Conservation (phyloP, 2,797 vertebrate genomes). For the Acanthopagrus latus region DNA sequence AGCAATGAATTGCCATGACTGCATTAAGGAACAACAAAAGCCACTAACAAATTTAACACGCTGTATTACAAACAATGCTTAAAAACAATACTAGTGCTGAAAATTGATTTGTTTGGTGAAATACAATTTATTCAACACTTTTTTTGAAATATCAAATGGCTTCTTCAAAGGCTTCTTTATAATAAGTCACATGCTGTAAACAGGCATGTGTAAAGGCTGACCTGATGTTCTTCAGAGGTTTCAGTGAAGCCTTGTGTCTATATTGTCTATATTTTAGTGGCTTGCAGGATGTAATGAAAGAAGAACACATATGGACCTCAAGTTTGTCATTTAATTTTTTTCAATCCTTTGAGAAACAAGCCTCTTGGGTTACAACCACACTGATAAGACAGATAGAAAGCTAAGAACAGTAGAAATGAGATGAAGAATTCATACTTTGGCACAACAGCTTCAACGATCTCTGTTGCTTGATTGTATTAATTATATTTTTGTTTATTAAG, state of each 20-base stretch:
- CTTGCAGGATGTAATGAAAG: conserved; percentile 86
- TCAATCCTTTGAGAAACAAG: conserved; percentile 13
- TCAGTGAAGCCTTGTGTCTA: conserved; percentile 87
- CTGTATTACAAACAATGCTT: conserved; percentile 33
- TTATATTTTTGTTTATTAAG: not conserved
- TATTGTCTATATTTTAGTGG: conserved; percentile 87
- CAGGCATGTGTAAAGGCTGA: conserved; percentile 84
- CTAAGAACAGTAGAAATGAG: not conserved
- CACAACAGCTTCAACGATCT: not conserved
- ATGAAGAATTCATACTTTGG: not conserved
- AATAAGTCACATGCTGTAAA: not conserved
- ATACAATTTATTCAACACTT: not conserved
- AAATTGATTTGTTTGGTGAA: conserved; percentile 11
- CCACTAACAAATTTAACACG: conserved; percentile 26
- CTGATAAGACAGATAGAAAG: conserved; percentile 6
- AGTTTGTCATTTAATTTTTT: conserved; percentile 23
- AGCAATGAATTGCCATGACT: conserved; percentile 41
- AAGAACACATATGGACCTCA: conserved; percentile 24
- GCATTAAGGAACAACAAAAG: conserved; percentile 43
- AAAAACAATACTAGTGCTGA: not conserved
- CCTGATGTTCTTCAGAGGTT: conserved; percentile 85
- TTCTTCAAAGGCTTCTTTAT: not conserved
- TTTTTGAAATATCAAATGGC: not conserved
- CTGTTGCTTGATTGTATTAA: not conserved
- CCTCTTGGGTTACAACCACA: conserved; percentile 10